phyloP scores from a whole-genome alignment of 2,888 invertebrate species.

The Tortrix viridana region DNA sequence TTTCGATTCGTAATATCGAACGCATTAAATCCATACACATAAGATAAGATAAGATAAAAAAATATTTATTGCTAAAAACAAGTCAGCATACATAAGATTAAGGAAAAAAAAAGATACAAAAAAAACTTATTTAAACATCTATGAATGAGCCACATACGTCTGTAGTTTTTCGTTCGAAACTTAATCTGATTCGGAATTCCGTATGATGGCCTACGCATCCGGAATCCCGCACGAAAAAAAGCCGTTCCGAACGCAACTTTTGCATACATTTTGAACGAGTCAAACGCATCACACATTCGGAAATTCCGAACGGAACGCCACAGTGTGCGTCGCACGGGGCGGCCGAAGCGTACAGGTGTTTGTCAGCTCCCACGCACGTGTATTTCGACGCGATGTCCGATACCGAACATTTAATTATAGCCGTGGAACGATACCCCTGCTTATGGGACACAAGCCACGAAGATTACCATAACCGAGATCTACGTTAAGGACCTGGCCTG shows the following conservation, averaged over 20 bases:
- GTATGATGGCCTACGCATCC: conserved; percentile 15
- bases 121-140: neutral
- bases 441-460: conserved; percentile 12
- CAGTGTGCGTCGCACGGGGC: neutral
- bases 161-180: conserved; percentile 1
- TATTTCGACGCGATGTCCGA: conserved; percentile 6
- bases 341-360: neutral
- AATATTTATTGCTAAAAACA: too few species aligned
- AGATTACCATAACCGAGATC: too few species aligned
- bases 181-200: conserved; percentile 5
- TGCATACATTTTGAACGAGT: conserved; percentile 9
- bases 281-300: conserved; percentile 14
- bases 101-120: too few species aligned
- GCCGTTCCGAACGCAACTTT: conserved; percentile 17
- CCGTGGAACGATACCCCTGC: conserved; percentile 7
- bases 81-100: too few species aligned
- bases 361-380: conserved; percentile 9
- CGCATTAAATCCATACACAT: neutral
- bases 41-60: too few species aligned
- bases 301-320: conserved; percentile 10
- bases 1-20: conserved; percentile 7
- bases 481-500: too few species aligned
- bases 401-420: conserved; percentile 14
- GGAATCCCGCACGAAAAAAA: conserved; percentile 14
- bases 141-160: neutral